Evolutionary conservation across 2,888 invertebrate species (phyloP).

Genomic region (Hirtodrosophila histrioides): DNA sequence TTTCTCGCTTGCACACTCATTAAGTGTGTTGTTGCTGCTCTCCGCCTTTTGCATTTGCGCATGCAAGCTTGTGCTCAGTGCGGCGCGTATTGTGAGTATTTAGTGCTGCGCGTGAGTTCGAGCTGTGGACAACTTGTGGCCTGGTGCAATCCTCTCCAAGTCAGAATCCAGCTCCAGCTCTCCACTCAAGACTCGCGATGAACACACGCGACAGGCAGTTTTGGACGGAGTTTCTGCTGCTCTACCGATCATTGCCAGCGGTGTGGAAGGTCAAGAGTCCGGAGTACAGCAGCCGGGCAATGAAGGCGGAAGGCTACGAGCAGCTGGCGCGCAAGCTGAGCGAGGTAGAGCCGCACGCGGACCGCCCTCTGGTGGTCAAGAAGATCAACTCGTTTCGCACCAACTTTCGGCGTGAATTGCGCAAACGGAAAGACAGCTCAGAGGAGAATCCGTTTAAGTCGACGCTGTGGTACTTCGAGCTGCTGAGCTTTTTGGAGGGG

Average conservation of each 20-base stretch:
- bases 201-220: conserved; percentile 55
- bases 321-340: conserved; percentile 48
- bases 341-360: conserved; percentile 56
- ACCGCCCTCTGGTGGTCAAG: conserved; percentile 45
- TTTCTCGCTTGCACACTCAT: conserved; percentile 19
- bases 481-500: conserved; percentile 46
- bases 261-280: conserved; percentile 57
- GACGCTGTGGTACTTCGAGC: conserved; percentile 53
- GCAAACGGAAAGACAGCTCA: conserved; percentile 28
- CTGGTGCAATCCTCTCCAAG: too few species aligned
- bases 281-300: conserved; percentile 44
- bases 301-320: conserved; percentile 49
- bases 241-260: conserved; percentile 59
- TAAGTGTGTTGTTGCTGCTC: not conserved
- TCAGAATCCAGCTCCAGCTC: not conserved
- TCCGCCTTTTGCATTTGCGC: conserved; percentile 49
- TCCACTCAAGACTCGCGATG: conserved; percentile 22
- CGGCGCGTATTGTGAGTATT: conserved; percentile 7
- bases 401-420: conserved; percentile 53
- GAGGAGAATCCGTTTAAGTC: conserved; percentile 36
- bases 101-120: conserved; percentile 38
- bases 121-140: conserved; percentile 26
- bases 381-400: conserved; percentile 64
- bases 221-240: conserved; percentile 57
- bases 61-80: conserved; percentile 61